A percentile compares a stretch with the other conserved stretches of the same genome.
phyloP scores from a whole-genome alignment of 2,113 vertebrate species.

The Nibea coibor region DNA sequence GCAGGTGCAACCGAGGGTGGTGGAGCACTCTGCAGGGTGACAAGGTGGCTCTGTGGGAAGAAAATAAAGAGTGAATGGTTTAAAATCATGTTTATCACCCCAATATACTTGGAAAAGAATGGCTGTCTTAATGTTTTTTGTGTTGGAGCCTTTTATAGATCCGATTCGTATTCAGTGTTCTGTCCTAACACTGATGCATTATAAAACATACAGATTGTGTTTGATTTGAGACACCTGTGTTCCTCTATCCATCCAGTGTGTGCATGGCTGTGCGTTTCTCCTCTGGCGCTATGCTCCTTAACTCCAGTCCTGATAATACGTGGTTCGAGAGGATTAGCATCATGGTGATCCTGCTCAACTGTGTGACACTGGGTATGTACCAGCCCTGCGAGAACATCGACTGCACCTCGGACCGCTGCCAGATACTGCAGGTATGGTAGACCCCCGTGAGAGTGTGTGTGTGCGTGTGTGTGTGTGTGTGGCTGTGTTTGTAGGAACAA shows the following conservation, averaged over 20 bases:
- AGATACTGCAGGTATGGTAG: constrained; percentile 93
- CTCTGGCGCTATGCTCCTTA: constrained; percentile 72
- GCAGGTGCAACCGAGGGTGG: not conserved
- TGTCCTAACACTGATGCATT: not conserved
- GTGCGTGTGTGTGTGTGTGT: not conserved
- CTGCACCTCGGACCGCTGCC: constrained; percentile 96
- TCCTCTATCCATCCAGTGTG: not conserved
- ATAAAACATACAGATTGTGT: not conserved
- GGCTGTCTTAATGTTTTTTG: not conserved
- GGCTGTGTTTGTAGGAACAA: not conserved
- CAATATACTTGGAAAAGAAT: not conserved
- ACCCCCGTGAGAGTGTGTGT: constrained; percentile 5
- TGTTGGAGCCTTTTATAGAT: no score
- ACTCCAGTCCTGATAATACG: constrained; percentile 78
- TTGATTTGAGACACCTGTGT: not conserved
- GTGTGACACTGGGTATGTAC: constrained; percentile 98
- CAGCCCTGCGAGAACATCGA: constrained; percentile 98
- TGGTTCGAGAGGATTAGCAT: constrained; percentile 99
- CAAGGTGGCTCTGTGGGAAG: not conserved
- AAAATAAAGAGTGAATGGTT: not conserved
- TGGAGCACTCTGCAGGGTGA: constrained; percentile 3
- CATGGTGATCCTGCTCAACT: constrained; percentile 98
- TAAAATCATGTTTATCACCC: no score
- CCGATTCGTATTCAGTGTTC: no score
- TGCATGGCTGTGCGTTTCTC: constrained; percentile 23